Evolutionary conservation across 2,888 invertebrate species (phyloP), one percentile per base, ranked within the genome.

Genomic region (Cryptus viduatorius): DNA sequence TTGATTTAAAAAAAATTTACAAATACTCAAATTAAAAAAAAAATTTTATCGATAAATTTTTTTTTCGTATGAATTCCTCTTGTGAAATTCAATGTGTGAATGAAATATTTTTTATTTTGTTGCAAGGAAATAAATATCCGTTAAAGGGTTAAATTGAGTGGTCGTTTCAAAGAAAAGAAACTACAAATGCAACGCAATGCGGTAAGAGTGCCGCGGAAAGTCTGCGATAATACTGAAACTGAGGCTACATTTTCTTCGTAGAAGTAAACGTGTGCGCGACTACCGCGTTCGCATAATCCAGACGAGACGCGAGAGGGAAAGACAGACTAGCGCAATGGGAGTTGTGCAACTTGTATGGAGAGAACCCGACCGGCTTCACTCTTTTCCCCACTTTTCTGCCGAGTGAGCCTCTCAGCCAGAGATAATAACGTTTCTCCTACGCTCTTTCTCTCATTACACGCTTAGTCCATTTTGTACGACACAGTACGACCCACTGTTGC

Each of bases 201-300:
- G 4, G 65, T 29, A 42, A 65, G 37, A 50, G 24, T 42, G 14
- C 37, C 14, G 61, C 31, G 31, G 61, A 61, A 61, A 61, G 61
- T 50, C 48, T 37, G 69, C 69, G 79, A 71, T 78, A 79, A 72
- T 72, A 65, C 67, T 46, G 68, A 53, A 53, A 53, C 59, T 37
- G 75, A 79, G 78, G 68, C 68, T 73, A 79, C 78, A 83, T 79
- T 83, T 79, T 79, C 75, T 61, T 61, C 29, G 37, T 82, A 50
- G 50, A 75, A 75, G 83, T 68, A 68, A 79, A 83, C 79, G 81
- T 79, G 76, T n/a, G 73, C 75, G 80, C 72, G 76, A 81, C 83
- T 85, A 83, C 83, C 85, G 86, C 77, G 76, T 83, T 86, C 85
- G 86, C 86, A 87, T 87, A 86, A 86, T 87, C 79, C 82, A 76